These are phyloP conservation scores for Xylota segnis DNA, from an alignment of 2,888 invertebrate genomes.

Conservation along the genomic window DNA sequence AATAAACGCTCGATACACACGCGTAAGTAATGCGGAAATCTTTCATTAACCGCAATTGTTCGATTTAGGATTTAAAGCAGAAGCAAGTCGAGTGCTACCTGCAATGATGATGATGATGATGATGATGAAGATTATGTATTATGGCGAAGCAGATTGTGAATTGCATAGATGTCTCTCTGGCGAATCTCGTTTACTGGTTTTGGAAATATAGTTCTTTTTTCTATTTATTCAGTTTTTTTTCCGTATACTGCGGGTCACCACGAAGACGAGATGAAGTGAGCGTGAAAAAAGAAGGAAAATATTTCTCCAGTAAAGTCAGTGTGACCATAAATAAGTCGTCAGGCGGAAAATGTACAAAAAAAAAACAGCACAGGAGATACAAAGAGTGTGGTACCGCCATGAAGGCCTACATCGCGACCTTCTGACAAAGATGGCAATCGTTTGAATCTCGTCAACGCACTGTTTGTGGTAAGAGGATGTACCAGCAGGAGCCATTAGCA, in stretches of 20 bases:
- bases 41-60: constrained; percentile 70
- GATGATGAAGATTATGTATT: constrained; percentile 58
- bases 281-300: constrained; percentile 21
- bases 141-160: constrained; percentile 51
- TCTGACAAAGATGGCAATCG: constrained; percentile 33
- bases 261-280: constrained; percentile 19
- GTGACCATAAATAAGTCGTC: constrained; percentile 54
- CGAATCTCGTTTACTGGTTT: constrained; percentile 58
- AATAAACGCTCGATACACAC: constrained; percentile 19
- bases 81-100: constrained; percentile 38
- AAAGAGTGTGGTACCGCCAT: background rate
- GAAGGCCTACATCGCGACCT: constrained; percentile 60
- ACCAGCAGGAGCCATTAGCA: background rate
- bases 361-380: background rate
- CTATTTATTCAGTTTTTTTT: background rate
- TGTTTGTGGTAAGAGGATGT: constrained; percentile 14
- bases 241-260: constrained; percentile 15
- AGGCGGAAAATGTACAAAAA: constrained; percentile 45
- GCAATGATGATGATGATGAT: constrained; percentile 43
- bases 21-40: constrained; percentile 59
- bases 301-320: constrained; percentile 39
- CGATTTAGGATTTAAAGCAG: constrained; percentile 58
- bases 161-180: constrained; percentile 28
- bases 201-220: constrained; percentile 61
- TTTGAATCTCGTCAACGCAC: constrained; percentile 9